phyloP scores from a whole-genome alignment of 2,113 vertebrate species.

The Etheostoma cragini region DNA sequence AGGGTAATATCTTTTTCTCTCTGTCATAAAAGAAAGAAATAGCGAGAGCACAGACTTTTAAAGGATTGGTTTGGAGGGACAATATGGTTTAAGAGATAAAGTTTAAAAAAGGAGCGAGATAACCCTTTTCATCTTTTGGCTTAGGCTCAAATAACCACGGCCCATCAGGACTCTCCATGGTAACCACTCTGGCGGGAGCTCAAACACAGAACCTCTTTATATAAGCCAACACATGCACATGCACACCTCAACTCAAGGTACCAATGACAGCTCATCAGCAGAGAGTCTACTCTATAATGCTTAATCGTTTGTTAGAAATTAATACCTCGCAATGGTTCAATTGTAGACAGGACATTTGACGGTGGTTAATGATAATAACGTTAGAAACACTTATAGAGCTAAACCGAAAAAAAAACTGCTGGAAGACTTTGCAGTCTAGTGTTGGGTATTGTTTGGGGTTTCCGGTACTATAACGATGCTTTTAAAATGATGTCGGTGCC shows the following conservation, averaged over 20 bases:
- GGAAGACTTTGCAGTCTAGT: neutral
- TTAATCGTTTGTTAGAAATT: neutral
- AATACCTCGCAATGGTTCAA: neutral
- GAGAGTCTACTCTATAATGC: too few relatives aligned
- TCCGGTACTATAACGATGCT: too few relatives aligned
- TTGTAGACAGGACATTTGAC: neutral
- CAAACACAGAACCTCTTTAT: neutral
- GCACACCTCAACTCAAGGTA: neutral
- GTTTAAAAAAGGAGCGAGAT: slow-evolving; percentile 58
- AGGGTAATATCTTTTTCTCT: slow-evolving; percentile 57
- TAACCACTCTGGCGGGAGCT: slow-evolving; percentile 34
- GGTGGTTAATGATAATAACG: neutral
- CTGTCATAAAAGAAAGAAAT: slow-evolving; percentile 54
- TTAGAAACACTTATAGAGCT: neutral
- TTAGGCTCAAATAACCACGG: slow-evolving; percentile 30
- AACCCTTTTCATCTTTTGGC: slow-evolving; percentile 49
- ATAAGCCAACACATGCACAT: slow-evolving; percentile 6
- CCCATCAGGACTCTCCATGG: slow-evolving; percentile 35
- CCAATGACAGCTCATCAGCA: neutral
- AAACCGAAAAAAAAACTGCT: neutral
- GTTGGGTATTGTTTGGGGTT: too few relatives aligned
- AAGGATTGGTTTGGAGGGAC: slow-evolving; percentile 61
- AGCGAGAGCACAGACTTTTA: slow-evolving; percentile 48
- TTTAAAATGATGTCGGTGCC: too few relatives aligned
- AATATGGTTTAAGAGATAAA: slow-evolving; percentile 71